Evolutionary conservation across 2,797 vertebrate genomes (phyloP).

Genomic region (Tokudaia muenninki): DNA sequence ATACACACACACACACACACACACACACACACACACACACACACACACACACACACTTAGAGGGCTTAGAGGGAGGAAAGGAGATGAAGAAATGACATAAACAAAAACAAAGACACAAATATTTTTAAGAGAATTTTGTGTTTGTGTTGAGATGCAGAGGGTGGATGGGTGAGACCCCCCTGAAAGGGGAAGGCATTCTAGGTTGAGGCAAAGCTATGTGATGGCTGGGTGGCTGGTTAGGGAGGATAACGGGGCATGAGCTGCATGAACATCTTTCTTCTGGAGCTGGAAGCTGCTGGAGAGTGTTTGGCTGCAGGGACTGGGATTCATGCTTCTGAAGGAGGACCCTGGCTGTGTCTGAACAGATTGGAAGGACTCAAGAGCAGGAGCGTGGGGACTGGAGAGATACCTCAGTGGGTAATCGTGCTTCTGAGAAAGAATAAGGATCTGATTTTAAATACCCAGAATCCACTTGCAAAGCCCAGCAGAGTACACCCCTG

Average conservation of each 20-base stretch:
- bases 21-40: neutral
- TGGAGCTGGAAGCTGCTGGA: neutral
- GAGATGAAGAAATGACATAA: neutral
- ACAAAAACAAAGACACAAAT: neutral
- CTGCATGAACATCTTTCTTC: neutral
- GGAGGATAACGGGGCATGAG: neutral
- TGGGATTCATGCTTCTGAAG: neutral
- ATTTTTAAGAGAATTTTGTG: neutral
- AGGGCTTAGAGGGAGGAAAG: neutral
- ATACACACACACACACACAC: neutral
- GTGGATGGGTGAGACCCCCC: neutral
- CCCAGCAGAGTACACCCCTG: neutral
- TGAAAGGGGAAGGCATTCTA: neutral
- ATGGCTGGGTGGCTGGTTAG: neutral
- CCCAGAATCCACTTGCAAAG: neutral
- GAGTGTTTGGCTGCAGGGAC: neutral
- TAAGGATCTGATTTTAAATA: neutral
- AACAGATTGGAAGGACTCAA: neutral
- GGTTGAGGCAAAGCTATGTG: neutral
- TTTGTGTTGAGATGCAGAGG: neutral
- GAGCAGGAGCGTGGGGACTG: neutral
- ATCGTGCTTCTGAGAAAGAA: neutral
- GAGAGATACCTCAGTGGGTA: neutral
- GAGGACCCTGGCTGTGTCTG: neutral
- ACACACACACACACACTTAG: neutral